Conservation (phyloP, 2,888 invertebrate species). For the Lypha dubia region DNA sequence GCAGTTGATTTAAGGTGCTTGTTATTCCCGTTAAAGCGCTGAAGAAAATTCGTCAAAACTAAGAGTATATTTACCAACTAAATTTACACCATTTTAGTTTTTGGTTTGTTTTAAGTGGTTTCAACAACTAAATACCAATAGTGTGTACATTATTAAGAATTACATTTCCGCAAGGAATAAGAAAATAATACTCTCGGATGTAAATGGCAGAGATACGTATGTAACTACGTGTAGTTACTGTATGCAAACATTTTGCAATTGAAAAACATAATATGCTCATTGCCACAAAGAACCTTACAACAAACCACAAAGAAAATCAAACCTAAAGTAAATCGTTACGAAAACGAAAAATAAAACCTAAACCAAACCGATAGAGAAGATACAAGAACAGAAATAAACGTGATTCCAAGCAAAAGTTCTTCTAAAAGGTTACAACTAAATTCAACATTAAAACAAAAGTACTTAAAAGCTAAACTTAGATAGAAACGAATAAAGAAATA, state of each 20-base stretch:
- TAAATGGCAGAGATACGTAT: slow-evolving; percentile 23
- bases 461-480: too few species aligned
- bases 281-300: slow-evolving; percentile 28
- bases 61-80: too few species aligned
- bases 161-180: slow-evolving; percentile 57
- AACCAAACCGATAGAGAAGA: neutral
- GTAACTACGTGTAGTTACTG: slow-evolving; percentile 14
- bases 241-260: slow-evolving; percentile 52
- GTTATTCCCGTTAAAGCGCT: too few species aligned
- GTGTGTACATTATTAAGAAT: slow-evolving; percentile 53
- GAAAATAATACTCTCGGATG: slow-evolving; percentile 5
- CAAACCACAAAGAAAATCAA: slow-evolving; percentile 56
- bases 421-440: slow-evolving; percentile 54
- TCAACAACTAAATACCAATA: slow-evolving; percentile 62
- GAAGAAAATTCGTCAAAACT: too few species aligned
- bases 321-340: slow-evolving; percentile 55
- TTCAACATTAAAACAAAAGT: slow-evolving; percentile 33
- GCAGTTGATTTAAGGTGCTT: too few species aligned
- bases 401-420: slow-evolving; percentile 63
- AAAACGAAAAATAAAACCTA: slow-evolving; percentile 24
- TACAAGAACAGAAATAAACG: slow-evolving; percentile 50
- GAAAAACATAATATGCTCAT: slow-evolving; percentile 33
- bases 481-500: neutral
- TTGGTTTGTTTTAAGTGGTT: slow-evolving; percentile 42
- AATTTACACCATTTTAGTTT: neutral